Base-by-base conservation (phyloP, 2,797 vertebrate genomes). In the Moxostoma hubbsi region DNA sequence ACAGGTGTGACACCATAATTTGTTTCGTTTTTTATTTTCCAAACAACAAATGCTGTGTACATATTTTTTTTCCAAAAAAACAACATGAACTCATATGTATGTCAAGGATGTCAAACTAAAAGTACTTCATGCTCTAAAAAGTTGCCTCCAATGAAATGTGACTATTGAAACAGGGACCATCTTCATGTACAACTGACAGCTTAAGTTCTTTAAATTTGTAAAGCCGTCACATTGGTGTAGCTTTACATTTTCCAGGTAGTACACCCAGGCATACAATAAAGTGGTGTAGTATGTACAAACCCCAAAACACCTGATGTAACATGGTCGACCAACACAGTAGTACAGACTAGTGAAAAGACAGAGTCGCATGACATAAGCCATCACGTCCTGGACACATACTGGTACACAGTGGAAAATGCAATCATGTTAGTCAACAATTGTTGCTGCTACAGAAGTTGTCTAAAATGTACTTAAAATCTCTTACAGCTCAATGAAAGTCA, bases 1-100 rank as follows among this genome's bases (percentile, higher is more conserved):
- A 55, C 1, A 18, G 1, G 1, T 12, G 4, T 2, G 43, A 79
- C 15, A 47, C 16, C 36, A 47, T 84, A 75, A 24, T 24, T 24
- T 2, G 1, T 24, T 24, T 24, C 2, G 24, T 79, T 82, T 82
- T 89, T 89, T 89, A 88, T 90, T 88, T 87, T 89, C 75, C 85
- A 88, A 90, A 89, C 86, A 89, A 82, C 88, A 82, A 83, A 89
- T 79, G 83, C 85, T n/a, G 81, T 85, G 79, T 88, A 90, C 85
- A 82, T 81, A 57, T 81, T 77, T 24, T 24, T 24, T 24, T 24
- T 24, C 55, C 16, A 85, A 84, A 84, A 86, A 77, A 76, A 81
- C 81, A 85, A 82, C 57, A 80, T 81, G 46, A 86, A 86, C 82
- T 68, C 12, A 47, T 81, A 77, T 75, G 83, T 84, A 85, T 86